Conservation (phyloP, 2,888 invertebrate genomes). For the Gisinianus flammeolus region DNA sequence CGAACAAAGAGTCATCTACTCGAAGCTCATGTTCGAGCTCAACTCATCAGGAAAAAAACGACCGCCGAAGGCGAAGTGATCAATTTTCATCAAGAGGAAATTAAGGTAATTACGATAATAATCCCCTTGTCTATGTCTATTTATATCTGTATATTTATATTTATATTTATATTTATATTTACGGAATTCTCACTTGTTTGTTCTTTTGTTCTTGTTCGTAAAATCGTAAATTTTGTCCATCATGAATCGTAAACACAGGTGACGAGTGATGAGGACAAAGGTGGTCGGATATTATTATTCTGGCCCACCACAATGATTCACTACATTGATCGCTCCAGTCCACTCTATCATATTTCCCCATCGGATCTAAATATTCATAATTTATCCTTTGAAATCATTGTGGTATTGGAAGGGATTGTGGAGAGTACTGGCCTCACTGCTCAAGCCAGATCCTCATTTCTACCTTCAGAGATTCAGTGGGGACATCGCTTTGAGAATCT, state of each 20-base stretch:
- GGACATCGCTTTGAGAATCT: slow-evolving; percentile 25
- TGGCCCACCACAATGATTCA: slow-evolving; percentile 96
- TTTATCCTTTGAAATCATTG: slow-evolving; percentile 77
- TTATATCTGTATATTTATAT: background rate
- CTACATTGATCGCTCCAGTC: slow-evolving; percentile 80
- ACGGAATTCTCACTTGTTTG: background rate
- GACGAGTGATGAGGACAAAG: slow-evolving; percentile 59
- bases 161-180: background rate
- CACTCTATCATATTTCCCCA: slow-evolving; percentile 85
- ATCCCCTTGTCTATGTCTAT: background rate
- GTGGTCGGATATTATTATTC: slow-evolving; percentile 87
- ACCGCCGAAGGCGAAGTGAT: slow-evolving; percentile 42
- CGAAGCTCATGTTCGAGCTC: slow-evolving; percentile 37
- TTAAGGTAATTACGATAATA: slow-evolving; percentile 21
- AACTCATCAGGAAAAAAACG: slow-evolving; percentile 29
- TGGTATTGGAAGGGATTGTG: slow-evolving; percentile 80
- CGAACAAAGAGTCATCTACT: slow-evolving; percentile 30
- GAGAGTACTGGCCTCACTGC: slow-evolving; percentile 72
- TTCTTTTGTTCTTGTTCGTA: background rate
- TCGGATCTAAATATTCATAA: slow-evolving; percentile 82
- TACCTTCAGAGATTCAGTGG: slow-evolving; percentile 43
- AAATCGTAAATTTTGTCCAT: background rate
- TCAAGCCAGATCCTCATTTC: slow-evolving; percentile 44
- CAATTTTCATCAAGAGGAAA: slow-evolving; percentile 34
- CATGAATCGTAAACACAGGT: no score